These are phyloP conservation scores for Oncorhynchus nerka DNA, from an alignment of 2,113 vertebrate genomes.

Conservation along the genomic window DNA sequence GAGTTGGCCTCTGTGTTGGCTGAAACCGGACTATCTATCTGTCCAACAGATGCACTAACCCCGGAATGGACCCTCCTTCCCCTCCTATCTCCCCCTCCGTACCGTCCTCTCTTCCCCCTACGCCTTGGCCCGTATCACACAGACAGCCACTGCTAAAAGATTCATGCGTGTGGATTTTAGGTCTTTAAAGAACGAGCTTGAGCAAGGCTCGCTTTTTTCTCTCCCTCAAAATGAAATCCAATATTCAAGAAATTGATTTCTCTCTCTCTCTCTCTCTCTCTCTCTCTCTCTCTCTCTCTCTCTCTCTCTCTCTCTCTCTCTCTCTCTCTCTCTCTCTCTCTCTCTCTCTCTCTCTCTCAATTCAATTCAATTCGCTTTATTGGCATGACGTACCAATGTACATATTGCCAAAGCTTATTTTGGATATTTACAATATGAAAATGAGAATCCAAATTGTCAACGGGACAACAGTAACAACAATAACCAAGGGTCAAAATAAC, in stretches of 20 bases:
- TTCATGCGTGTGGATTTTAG: conserved; percentile 74
- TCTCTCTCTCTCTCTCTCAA: conserved; percentile 47
- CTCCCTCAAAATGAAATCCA: conserved; percentile 70
- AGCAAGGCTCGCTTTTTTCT: conserved; percentile 60
- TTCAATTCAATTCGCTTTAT: too few relatives aligned
- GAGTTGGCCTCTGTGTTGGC: neutral
- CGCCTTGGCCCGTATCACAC: conserved; percentile 52
- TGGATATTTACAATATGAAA: too few relatives aligned
- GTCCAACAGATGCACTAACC: conserved; percentile 37
- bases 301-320: conserved; percentile 48
- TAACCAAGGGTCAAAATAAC: too few relatives aligned
- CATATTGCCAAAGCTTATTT: too few relatives aligned
- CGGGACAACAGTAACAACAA: too few relatives aligned
- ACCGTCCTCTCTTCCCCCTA: conserved; percentile 7
- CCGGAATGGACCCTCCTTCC: conserved; percentile 11
- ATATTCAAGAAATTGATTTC: conserved; percentile 76
- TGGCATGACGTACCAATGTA: too few relatives aligned
- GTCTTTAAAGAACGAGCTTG: conserved; percentile 74
- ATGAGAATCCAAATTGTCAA: too few relatives aligned
- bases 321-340: neutral
- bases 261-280: neutral
- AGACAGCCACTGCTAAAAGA: conserved; percentile 69
- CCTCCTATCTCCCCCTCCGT: conserved; percentile 12
- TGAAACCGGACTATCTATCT: conserved; percentile 28
- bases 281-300: neutral